A percentile compares a stretch with the other conserved stretches of the same genome.
Evolutionary conservation across 2,888 invertebrate genomes (phyloP).

Genomic region (Gortyna flavago): DNA sequence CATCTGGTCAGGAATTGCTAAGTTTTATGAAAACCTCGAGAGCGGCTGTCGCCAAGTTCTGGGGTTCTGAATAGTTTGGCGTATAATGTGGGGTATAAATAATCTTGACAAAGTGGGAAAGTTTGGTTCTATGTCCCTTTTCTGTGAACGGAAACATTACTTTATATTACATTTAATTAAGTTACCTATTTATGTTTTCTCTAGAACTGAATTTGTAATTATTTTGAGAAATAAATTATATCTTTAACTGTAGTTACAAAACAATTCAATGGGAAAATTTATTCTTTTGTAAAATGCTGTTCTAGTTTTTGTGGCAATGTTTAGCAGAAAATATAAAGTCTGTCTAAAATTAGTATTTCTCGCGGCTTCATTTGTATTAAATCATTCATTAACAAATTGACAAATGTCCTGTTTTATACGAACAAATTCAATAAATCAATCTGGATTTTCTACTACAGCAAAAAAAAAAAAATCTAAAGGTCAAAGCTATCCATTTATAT

Average conservation of each 20-base stretch:
- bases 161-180: background rate
- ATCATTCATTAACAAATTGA: background rate
- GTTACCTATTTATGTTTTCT: too few relatives aligned
- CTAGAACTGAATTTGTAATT: too few relatives aligned
- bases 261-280: background rate
- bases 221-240: too few relatives aligned
- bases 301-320: background rate
- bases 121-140: background rate
- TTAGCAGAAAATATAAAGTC: background rate
- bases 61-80: conserved; percentile 29
- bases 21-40: conserved; percentile 34
- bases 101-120: conserved; percentile 3
- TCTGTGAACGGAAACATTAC: background rate
- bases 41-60: conserved; percentile 34
- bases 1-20: background rate
- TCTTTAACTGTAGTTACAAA: background rate
- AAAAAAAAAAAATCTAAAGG: conserved; percentile 24
- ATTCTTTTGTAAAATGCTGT: background rate
- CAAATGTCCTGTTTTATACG: background rate
- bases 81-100: conserved; percentile 29
- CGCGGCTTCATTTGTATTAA: background rate
- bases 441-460: background rate
- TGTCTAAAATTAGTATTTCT: background rate
- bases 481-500: conserved; percentile 27
- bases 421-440: background rate